These are phyloP conservation scores for Oreochromis aureus DNA, from an alignment of 2,113 vertebrate species.

Conservation along the genomic window DNA sequence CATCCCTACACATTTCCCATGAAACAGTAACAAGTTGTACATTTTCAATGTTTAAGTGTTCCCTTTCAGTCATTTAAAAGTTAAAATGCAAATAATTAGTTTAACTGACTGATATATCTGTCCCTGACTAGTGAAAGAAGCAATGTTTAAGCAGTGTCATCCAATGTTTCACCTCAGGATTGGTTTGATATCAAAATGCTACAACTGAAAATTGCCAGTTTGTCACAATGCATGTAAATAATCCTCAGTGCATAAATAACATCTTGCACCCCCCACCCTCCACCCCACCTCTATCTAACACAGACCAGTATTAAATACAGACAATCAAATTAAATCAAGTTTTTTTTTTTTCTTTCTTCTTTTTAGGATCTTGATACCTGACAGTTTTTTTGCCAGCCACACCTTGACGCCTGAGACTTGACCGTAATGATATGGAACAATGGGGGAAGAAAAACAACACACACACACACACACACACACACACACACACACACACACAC, in stretches of 20 bases:
- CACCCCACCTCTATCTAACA: background rate
- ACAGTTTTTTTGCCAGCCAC: conserved; percentile 62
- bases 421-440: conserved; percentile 55
- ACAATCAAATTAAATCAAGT: background rate
- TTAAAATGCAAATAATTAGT: background rate
- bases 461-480: background rate
- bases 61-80: background rate
- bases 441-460: background rate
- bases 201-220: background rate
- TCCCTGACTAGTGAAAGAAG: background rate
- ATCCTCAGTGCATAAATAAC: background rate
- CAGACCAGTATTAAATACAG: background rate
- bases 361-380: conserved; percentile 49
- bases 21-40: background rate
- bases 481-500: background rate
- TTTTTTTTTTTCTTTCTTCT: background rate
- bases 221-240: background rate
- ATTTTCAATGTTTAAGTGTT: background rate
- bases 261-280: background rate
- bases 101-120: background rate
- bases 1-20: background rate
- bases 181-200: background rate
- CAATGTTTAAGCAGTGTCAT: background rate
- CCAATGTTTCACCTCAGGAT: background rate
- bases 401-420: conserved; percentile 69